Conservation (phyloP, 2,797 vertebrate species). For the Coregonus suidteri region DNA sequence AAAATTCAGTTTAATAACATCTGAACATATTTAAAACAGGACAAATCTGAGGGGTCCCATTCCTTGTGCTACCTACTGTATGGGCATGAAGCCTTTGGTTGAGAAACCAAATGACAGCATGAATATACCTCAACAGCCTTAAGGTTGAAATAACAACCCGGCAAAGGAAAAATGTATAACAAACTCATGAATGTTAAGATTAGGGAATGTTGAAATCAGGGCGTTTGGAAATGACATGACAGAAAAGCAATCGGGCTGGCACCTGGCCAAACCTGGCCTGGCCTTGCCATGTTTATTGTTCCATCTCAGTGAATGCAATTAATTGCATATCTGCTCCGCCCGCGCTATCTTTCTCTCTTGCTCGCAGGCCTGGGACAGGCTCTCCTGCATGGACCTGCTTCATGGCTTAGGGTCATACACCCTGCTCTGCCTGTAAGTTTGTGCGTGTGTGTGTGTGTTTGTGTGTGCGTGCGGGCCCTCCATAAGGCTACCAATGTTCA, state of each 20-base stretch:
- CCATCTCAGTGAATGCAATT: conserved; percentile 47
- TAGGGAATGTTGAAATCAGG: conserved; percentile 44
- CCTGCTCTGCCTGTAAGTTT: too few relatives aligned
- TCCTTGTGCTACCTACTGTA: conserved; percentile 16
- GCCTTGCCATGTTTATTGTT: conserved; percentile 66
- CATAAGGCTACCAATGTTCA: neutral
- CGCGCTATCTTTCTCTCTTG: neutral
- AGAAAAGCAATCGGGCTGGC: conserved; percentile 41
- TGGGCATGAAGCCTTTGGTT: conserved; percentile 29
- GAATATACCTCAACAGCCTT: conserved; percentile 38
- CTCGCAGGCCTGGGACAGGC: conserved; percentile 6
- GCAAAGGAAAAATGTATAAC: conserved; percentile 27
- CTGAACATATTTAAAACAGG: too few relatives aligned
- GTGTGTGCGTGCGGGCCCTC: conserved; percentile 25
- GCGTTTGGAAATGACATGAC: conserved; percentile 43
- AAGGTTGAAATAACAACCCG: conserved; percentile 42
- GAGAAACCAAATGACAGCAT: conserved; percentile 34
- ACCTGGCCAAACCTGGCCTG: conserved; percentile 19
- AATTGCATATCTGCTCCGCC: conserved; percentile 43
- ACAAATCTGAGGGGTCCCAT: too few relatives aligned
- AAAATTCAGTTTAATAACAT: too few relatives aligned
- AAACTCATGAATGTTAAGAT: conserved; percentile 37
- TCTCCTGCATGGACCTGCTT: conserved; percentile 25
- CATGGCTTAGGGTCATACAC: neutral
- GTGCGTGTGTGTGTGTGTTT: neutral